Evolutionary conservation across 2,113 vertebrate species (phyloP).

Genomic region (Myotis lucifugus): DNA sequence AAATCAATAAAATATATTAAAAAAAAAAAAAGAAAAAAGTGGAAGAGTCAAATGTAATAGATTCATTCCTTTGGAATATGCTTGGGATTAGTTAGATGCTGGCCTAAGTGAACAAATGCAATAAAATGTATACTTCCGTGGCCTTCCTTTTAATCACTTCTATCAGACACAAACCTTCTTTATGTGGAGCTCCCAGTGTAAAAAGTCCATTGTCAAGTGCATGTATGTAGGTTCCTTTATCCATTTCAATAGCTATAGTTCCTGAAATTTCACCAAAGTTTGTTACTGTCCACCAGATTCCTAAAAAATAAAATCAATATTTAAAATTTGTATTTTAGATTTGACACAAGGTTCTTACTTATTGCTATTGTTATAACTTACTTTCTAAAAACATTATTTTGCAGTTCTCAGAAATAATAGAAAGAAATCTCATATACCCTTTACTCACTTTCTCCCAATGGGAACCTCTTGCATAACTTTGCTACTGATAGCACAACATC

Average conservation of each 20-base stretch:
- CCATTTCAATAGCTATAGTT: constrained; percentile 96
- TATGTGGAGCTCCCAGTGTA: constrained; percentile 95
- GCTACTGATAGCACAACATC: background rate
- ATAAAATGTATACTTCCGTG: background rate
- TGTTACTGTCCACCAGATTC: constrained; percentile 93
- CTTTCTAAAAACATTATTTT: background rate
- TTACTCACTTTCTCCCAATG: background rate
- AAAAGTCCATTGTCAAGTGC: constrained; percentile 97
- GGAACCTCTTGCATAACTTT: background rate
- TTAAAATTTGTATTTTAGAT: background rate
- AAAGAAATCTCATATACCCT: background rate
- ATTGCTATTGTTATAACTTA: background rate
- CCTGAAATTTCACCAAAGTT: constrained; percentile 94
- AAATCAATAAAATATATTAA: too few species aligned
- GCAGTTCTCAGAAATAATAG: background rate
- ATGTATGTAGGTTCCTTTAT: constrained; percentile 93
- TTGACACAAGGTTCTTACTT: background rate
- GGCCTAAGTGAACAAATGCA: background rate
- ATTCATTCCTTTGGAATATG: background rate
- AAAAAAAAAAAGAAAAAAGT: background rate
- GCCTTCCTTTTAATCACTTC: background rate
- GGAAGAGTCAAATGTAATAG: background rate
- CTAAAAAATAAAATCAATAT: constrained; percentile 80
- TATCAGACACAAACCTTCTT: constrained; percentile 83
- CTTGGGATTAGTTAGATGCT: background rate